These are phyloP conservation scores for Tragelaphus strepsiceros DNA, from an alignment of 2,113 vertebrate genomes.

Conservation along the genomic window DNA sequence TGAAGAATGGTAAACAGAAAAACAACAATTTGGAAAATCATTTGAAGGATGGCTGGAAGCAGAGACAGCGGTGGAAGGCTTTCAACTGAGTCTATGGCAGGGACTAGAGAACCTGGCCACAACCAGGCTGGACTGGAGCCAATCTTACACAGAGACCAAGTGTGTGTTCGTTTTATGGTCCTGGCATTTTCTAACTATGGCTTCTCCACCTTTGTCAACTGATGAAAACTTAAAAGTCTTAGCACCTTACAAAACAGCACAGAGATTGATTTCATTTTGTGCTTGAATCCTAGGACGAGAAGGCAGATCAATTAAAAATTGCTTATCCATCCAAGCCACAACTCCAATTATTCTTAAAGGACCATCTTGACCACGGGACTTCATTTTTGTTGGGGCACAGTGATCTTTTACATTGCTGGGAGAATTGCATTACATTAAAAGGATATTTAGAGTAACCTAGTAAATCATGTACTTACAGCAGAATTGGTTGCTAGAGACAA, in stretches of 20 bases:
- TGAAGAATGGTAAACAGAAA: background rate
- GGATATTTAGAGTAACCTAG: background rate
- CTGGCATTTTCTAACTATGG: background rate
- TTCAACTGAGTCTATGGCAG: too few species aligned
- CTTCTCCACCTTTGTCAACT: background rate
- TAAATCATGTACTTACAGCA: background rate
- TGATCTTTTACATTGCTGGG: background rate
- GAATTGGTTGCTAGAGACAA: background rate
- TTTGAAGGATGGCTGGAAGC: background rate
- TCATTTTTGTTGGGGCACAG: background rate
- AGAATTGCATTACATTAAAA: background rate
- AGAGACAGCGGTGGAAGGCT: background rate
- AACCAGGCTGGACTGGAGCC: too few species aligned
- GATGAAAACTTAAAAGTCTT: background rate
- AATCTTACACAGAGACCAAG: background rate
- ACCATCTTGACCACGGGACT: background rate
- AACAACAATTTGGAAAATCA: fast-evolving
- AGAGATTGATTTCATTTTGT: background rate
- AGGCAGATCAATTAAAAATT: background rate
- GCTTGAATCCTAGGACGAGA: background rate
- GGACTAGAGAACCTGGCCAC: background rate
- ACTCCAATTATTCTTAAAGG: background rate
- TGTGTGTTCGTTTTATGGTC: fast-evolving
- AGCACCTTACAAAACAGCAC: background rate
- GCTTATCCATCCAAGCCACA: background rate